phyloP scores from a whole-genome alignment of 2,888 invertebrate species.

The Chromoteleia sp. region DNA sequence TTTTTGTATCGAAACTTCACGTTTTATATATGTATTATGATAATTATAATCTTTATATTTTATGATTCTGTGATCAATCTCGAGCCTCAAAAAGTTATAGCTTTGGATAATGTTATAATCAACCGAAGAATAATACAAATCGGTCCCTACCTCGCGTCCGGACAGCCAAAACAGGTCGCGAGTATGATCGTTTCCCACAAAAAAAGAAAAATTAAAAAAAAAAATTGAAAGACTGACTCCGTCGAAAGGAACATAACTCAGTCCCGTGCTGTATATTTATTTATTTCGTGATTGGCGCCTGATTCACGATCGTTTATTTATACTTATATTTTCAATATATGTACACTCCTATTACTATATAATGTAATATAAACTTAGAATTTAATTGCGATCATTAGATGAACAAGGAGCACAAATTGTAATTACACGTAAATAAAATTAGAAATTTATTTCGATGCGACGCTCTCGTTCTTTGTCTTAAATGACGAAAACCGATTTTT shows the following conservation, averaged over 20 bases:
- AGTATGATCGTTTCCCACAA: conserved; percentile 62
- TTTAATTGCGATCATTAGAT: conserved; percentile 41
- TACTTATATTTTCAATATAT: conserved; percentile 43
- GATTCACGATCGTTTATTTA: conserved; percentile 73
- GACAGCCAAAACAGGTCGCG: conserved; percentile 69
- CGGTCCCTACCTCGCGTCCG: conserved; percentile 64
- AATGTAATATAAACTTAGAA: conserved; percentile 52
- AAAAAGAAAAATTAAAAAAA: conserved; percentile 20
- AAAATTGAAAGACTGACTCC: conserved; percentile 73
- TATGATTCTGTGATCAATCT: conserved; percentile 40
- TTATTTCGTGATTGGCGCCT: conserved; percentile 74
- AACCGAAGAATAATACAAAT: conserved; percentile 59
- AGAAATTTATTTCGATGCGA: conserved; percentile 19
- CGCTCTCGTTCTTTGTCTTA: conserved; percentile 68
- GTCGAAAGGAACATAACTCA: conserved; percentile 70
- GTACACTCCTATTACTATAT: conserved; percentile 44
- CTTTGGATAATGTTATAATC: conserved; percentile 66
- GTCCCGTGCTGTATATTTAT: conserved; percentile 76
- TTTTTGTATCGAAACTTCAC: not conserved
- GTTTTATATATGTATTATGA: not conserved
- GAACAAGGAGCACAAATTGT: conserved; percentile 49
- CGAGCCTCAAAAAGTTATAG: conserved; percentile 76
- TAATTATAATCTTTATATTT: conserved; percentile 1
- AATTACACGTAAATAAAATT: conserved; percentile 32
- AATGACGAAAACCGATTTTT: conserved; percentile 77